These are phyloP conservation scores for Scolopax bukidnonensis DNA, from an alignment of 2,797 vertebrate species.

Conservation along the genomic window DNA sequence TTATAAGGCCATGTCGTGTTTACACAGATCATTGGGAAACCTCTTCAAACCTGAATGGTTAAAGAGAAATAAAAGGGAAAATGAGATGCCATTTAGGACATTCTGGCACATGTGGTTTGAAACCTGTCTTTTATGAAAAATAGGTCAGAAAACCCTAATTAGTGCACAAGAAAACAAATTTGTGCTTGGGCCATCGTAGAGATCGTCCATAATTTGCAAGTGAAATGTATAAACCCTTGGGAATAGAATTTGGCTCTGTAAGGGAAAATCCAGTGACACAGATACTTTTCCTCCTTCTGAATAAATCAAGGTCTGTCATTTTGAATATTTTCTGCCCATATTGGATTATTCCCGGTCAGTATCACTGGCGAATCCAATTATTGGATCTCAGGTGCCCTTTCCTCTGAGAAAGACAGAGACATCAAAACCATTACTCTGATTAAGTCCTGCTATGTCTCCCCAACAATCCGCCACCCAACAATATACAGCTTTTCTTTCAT, in stretches of 20 bases:
- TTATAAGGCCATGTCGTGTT: not conserved
- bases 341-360: not conserved
- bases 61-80: not conserved
- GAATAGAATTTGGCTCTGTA: not conserved
- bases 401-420: not conserved
- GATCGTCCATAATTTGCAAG: not conserved
- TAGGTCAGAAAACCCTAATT: slow-evolving; percentile 3
- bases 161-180: not conserved
- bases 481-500: not conserved
- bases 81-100: not conserved
- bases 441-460: not conserved
- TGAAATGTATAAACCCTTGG: not conserved
- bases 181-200: not conserved
- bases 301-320: not conserved
- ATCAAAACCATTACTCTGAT: not conserved
- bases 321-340: not conserved
- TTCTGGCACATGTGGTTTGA: not conserved
- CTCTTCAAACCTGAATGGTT: not conserved
- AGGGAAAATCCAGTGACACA: not conserved
- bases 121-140: not conserved
- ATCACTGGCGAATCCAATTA: not conserved
- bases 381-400: not conserved
- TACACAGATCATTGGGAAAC: not conserved
- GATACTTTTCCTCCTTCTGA: not conserved
- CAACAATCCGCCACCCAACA: not conserved